Base-by-base conservation (phyloP, 2,888 invertebrate species). In the Heliconius aoede region DNA sequence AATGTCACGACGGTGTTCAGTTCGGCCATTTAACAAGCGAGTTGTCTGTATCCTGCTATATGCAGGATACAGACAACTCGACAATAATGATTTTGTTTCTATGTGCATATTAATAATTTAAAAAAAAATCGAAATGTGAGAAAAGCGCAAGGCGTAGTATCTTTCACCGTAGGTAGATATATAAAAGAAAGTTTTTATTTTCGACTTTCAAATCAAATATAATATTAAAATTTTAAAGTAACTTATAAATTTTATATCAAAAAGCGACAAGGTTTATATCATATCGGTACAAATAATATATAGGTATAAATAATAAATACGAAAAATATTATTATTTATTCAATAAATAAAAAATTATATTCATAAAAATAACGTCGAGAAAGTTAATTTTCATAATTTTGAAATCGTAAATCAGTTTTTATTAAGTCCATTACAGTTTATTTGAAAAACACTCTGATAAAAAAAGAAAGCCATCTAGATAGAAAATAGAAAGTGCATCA, bases 401-500 rank as follows among this genome's bases (percentile, higher is more conserved):
- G 36, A 36, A 36, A 13, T 36, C 13, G 36, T 13, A 36, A 46
- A 46, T 21, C 46, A n/a, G 5, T 36, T 64, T 32, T 32, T n/a
- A 62, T 21, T 60, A n/a, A 21, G 1, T 64, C 11, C 26, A 26
- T 64, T 36, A 8, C 4, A 64, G 13, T 32, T 13, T 28, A n/a
- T 3, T 15, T n/a, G n/a, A 21, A 51, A 68, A 28, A 8, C 2
- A 60, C 1, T 18, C 8, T 36, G n/a, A 26, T n/a, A 1, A 60
- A 36, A 32, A 60, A 60, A 60, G 9, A 40, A 61, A 72, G 40
- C 21, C 28, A 71, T 72, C 71, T 28, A 76, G 74, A 80, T 79
- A 76, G 74, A 80, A 78, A 81, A 67, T 78, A 78, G 76, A 80
- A 78, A 81, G 72, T 79, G 75, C 74, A 76, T 65, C 51, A 71